Base-by-base conservation (phyloP, 2,888 invertebrate species). In the Eristalis tenax region DNA sequence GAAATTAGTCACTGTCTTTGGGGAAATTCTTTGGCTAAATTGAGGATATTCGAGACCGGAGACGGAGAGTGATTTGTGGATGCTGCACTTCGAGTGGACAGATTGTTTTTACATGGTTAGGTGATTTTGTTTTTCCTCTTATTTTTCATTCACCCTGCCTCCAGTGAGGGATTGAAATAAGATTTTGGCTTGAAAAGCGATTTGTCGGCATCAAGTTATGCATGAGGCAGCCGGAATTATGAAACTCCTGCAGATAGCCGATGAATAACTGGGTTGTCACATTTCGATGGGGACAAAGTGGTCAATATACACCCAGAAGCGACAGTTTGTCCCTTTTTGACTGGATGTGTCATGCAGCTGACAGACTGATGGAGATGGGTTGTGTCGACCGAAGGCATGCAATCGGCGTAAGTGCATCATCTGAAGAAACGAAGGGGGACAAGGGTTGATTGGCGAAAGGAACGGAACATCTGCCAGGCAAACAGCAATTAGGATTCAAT, bases 1-100 rank as follows among this genome's bases (percentile, higher is more conserved):
- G 87, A 87, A 87, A 87, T 87, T 80, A 87, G 87, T 87, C 79
- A 87, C 56, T 87, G 79, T 87, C 75, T 87, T 74, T 80, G 75
- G 79, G 83, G 69, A 87, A 79, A 68, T 82, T 75, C 75, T 71
- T 61, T 43, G 70, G 57, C 59, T 76, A 57, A 73, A 78, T 87
- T 64, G 75, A 76, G 79, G 83, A 87, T 79, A 87, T 83, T 80
- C 50, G 59, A 87, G 76, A 59, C 28, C 64, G 70, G 59, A 70
- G 59, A 78, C 74, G 70, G 13, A 59, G 64, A 70, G 74, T 81
- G 69, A 75, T 75, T 81, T 75, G 69, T 64, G n/a, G 75, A 66
- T 28, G 38, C 11, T 32, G 22, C 66, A 50, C 38, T 23, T 23
- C 28, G 32, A 32, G 43, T 71, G 38, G 69, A 79, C 64, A 18